Evolutionary conservation across 2,888 invertebrate genomes (phyloP).

Genomic region (Philhelius pedissequus): DNA sequence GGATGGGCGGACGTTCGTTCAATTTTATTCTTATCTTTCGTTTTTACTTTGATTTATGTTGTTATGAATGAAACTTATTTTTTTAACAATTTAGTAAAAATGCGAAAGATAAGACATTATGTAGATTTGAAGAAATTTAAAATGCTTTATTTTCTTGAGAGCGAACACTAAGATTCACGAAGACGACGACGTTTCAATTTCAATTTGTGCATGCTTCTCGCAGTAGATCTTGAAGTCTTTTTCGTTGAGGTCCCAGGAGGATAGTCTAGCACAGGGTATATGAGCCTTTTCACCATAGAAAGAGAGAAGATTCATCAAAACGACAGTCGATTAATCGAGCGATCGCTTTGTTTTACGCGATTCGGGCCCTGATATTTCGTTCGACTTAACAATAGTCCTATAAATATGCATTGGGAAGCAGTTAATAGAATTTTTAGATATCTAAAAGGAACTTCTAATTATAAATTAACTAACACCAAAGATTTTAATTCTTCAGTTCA

Average conservation of each 20-base stretch:
- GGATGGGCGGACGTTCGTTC: slow-evolving; percentile 7
- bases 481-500: no score
- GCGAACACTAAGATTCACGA: slow-evolving; percentile 49
- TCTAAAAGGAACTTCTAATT: no score
- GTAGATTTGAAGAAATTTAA: slow-evolving; percentile 10
- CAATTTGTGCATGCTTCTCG: slow-evolving; percentile 78
- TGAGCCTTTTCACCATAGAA: slow-evolving; percentile 81
- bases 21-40: slow-evolving; percentile 37
- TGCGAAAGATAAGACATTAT: slow-evolving; percentile 33
- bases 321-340: no score
- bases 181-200: slow-evolving; percentile 6
- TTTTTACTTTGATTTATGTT: background rate
- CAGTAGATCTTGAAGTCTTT: slow-evolving; percentile 82
- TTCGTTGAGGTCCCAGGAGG: slow-evolving; percentile 81
- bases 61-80: slow-evolving; percentile 32
- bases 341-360: no score
- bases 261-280: slow-evolving; percentile 81
- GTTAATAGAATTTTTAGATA: no score
- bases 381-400: no score
- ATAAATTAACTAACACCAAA: no score
- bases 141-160: slow-evolving; percentile 63
- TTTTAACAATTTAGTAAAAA: slow-evolving; percentile 19
- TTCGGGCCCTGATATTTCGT: no score
- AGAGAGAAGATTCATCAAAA: no score
- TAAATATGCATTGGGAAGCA: no score